These are phyloP conservation scores for Syrrhaptes paradoxus DNA, from an alignment of 2,113 vertebrate species.

Conservation along the genomic window DNA sequence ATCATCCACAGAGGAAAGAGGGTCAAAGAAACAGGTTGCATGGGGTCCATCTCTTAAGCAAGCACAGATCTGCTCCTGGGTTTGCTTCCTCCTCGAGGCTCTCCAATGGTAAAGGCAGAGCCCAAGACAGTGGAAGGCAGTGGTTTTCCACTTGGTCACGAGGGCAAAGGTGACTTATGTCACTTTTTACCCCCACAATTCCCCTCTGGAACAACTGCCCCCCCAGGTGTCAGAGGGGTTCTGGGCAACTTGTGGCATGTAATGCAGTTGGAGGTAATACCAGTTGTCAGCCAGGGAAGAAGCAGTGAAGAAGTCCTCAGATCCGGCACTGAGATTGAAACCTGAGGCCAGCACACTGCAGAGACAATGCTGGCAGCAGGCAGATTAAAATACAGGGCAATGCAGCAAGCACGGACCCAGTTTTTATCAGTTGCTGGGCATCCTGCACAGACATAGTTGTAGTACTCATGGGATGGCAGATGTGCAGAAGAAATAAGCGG, in stretches of 20 bases:
- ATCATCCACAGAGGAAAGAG: neutral
- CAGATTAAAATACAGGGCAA: neutral
- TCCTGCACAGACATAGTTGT: neutral
- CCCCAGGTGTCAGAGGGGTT: neutral
- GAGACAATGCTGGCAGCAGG: neutral
- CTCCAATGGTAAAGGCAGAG: neutral
- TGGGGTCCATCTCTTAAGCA: neutral
- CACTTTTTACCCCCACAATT: neutral
- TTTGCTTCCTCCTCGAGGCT: neutral
- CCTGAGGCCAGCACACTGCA: neutral
- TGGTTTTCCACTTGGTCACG: neutral
- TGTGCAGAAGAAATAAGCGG: neutral
- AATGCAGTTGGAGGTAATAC: neutral
- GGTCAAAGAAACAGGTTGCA: neutral
- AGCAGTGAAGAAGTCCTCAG: neutral
- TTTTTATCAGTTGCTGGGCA: neutral
- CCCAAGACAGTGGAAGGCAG: neutral
- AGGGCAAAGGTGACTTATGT: neutral
- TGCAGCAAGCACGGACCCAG: neutral
- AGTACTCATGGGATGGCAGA: neutral
- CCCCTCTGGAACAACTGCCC: rapidly evolving
- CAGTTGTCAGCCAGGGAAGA: neutral
- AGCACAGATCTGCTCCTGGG: neutral
- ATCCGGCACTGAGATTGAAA: neutral
- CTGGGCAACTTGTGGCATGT: neutral